Evolutionary conservation across 2,888 invertebrate species (phyloP).

Genomic region (Drosophila anceps): DNA sequence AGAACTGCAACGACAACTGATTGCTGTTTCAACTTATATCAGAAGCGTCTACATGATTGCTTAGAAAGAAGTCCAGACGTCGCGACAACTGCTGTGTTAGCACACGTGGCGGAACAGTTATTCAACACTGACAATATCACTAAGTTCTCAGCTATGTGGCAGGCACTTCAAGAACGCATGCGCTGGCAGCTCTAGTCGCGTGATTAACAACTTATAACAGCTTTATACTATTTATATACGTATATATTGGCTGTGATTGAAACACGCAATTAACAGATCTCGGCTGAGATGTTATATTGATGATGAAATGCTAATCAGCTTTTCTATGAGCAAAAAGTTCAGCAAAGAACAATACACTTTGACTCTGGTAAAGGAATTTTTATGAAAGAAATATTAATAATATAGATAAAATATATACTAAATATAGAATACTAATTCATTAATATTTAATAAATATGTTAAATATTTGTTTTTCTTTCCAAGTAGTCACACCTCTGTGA

Average conservation of each 20-base stretch:
- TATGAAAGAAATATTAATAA: constrained; percentile 7
- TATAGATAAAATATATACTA: background rate
- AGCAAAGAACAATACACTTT: constrained; percentile 1
- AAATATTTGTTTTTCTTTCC: background rate
- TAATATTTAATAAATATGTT: background rate
- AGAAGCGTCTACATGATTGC: constrained; percentile 4
- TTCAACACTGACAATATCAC: background rate
- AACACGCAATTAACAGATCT: constrained; percentile 36
- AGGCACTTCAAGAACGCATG: constrained; percentile 31
- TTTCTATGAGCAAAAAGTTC: constrained; percentile 1
- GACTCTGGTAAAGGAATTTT: background rate
- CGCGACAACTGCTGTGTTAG: constrained; percentile 31
- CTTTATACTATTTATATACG: constrained; percentile 14
- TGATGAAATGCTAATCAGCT: constrained; percentile 17
- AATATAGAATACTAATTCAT: background rate
- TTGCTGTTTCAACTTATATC: constrained; percentile 1
- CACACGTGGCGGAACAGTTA: constrained; percentile 56
- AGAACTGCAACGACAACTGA: background rate
- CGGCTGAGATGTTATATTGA: constrained; percentile 18
- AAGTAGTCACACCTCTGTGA: background rate
- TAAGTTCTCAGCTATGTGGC: background rate
- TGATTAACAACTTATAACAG: constrained; percentile 32
- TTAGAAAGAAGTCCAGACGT: constrained; percentile 25
- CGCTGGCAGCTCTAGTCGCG: constrained; percentile 25
- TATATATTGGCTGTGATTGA: constrained; percentile 12